phyloP scores from a whole-genome alignment of 2,797 vertebrate species.

The Vespertilio murinus region DNA sequence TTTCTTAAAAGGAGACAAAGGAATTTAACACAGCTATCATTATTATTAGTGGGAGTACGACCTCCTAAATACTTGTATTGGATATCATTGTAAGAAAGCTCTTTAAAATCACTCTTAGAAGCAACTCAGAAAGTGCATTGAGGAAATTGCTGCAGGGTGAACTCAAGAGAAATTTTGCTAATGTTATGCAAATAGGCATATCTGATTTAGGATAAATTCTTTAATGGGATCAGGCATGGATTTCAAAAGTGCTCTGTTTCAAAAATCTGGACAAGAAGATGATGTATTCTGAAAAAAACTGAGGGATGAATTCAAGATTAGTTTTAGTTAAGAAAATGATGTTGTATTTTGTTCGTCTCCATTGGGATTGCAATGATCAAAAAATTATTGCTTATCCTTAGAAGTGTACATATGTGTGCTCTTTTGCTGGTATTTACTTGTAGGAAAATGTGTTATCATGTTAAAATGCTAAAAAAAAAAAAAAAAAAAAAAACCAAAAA shows the following conservation, averaged over 20 bases:
- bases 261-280: background rate
- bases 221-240: background rate
- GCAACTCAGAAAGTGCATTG: background rate
- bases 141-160: background rate
- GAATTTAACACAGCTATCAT: background rate
- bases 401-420: background rate
- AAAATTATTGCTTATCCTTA: background rate
- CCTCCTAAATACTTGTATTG: background rate
- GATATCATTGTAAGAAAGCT: background rate
- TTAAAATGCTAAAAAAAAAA: background rate
- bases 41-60: background rate
- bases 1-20: conserved; percentile 23
- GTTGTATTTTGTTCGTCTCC: background rate
- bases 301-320: background rate
- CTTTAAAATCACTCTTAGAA: conserved; percentile 19
- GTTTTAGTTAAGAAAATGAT: background rate
- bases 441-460: background rate
- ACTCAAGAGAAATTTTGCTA: conserved; percentile 7
- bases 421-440: background rate
- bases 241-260: conserved; percentile 19
- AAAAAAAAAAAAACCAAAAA: background rate
- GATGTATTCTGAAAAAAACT: background rate
- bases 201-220: background rate
- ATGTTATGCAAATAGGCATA: background rate
- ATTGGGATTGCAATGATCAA: background rate